Base-by-base conservation (phyloP, 1,140 invertebrate species). In the Acromyrmex charruanus region DNA sequence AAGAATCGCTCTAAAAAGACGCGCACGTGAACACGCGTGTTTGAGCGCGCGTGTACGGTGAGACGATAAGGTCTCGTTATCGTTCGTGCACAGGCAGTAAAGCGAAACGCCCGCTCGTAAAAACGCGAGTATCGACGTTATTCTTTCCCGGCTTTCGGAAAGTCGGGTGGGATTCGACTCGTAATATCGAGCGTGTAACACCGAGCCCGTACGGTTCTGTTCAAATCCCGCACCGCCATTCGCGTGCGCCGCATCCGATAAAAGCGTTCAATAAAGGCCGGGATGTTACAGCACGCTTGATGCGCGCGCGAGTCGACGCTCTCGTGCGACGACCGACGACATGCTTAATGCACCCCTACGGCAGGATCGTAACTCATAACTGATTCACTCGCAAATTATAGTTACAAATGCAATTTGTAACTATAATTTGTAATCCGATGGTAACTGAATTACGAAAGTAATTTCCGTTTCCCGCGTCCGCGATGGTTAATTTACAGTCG, bases 61-160 rank as follows among this genome's bases (percentile, higher is more conserved):
- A 28, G 39, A 44, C 63, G 75, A 69, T 79, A 81, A 79, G 58
- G 58, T 49, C 2, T 28, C 39, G 58, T 69, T 49, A 58, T 61
- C 63, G 85, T 87, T 69, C 49, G 58, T 21, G 53, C 6, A 9
- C 53, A 49, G 51, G 87, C 61, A 79, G 68, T 88, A 88, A 88
- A 88, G 61, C 68, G 87, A 88, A 88, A 88, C 85, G 65, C n/a
- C 14, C 65, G 85, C 68, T 88, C 87, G 85, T 88, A 87, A 51
- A 88, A 86, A 58, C 44, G 53, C 65, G 51, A 75, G 72, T 53
- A 68, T 68, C 63, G 55, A 59, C 75, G 35, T 84, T 84, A 75
- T 75, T 51, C 55, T 75, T 61, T n/a, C 55, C 35, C 68, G 68
- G 68, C 21, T 82, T 49, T 61, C 16, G 21, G 49, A 69, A 75